Percentiles rank a stretch among this genome's conserved stretches.
phyloP scores from a whole-genome alignment of 2,888 invertebrate genomes.

The Hipparchia semele region DNA sequence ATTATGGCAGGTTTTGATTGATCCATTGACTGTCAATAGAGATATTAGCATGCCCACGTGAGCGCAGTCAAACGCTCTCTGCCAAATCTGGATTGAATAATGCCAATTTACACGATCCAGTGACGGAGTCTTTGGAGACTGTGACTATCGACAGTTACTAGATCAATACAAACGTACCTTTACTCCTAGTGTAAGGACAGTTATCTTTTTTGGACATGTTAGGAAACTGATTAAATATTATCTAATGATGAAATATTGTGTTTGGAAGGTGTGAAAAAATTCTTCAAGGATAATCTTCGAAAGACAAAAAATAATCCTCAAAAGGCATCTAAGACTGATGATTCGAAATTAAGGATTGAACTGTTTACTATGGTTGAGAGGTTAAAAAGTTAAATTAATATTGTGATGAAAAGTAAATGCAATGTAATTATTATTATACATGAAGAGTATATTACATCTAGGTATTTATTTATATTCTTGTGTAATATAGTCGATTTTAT shows the following conservation, averaged over 20 bases:
- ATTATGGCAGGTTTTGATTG: too few relatives aligned
- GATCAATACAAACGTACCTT: background rate
- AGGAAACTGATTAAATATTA: background rate
- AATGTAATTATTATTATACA: background rate
- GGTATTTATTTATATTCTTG: background rate
- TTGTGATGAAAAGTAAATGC: background rate
- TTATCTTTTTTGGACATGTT: conserved; percentile 1
- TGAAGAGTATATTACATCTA: background rate
- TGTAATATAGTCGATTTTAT: background rate
- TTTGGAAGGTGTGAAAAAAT: background rate
- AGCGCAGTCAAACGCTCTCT: too few relatives aligned
- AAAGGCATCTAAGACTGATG: conserved; percentile 2
- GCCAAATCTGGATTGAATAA: too few relatives aligned
- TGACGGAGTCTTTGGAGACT: too few relatives aligned
- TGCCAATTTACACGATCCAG: too few relatives aligned
- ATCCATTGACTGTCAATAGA: too few relatives aligned
- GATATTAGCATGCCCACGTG: too few relatives aligned
- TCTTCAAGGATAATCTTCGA: background rate
- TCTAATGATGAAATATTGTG: background rate
- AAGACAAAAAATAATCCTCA: background rate
- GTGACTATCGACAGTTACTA: too few relatives aligned
- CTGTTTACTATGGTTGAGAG: background rate
- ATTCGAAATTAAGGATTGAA: background rate
- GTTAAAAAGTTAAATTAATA: background rate
- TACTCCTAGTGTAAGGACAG: conserved; percentile 9